Conservation (phyloP, 1,140 invertebrate genomes). For the Propsilocerus akamusi region DNA sequence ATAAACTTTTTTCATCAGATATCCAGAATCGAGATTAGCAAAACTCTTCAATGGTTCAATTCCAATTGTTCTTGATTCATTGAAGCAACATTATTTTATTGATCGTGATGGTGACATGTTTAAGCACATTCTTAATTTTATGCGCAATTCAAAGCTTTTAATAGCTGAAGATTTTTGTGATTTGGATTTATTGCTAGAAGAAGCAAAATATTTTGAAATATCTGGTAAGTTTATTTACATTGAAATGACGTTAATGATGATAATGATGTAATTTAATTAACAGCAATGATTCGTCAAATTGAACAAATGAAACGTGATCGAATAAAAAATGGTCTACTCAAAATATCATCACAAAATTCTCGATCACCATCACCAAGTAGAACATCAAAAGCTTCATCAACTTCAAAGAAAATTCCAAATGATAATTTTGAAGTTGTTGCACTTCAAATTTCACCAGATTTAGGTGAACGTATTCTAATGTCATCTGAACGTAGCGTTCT, state of each 20-base stretch:
- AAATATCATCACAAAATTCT: constrained; percentile 15
- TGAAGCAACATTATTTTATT: constrained; percentile 98
- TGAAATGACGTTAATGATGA: background rate
- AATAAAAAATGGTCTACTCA: constrained; percentile 33
- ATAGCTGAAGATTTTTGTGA: constrained; percentile 77
- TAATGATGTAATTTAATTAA: constrained; percentile 13
- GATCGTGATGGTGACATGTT: constrained; percentile 92
- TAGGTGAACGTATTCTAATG: constrained; percentile 72
- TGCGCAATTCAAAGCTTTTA: constrained; percentile 72
- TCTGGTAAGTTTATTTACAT: constrained; percentile 41
- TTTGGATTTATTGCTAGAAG: constrained; percentile 76
- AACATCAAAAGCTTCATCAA: constrained; percentile 17
- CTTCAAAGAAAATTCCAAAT: constrained; percentile 8
- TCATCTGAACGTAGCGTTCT: constrained; percentile 59
- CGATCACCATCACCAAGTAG: constrained; percentile 14
- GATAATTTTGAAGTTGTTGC: constrained; percentile 56
- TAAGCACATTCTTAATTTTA: constrained; percentile 87
- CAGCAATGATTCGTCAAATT: constrained; percentile 56
- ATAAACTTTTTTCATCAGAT: constrained; percentile 41
- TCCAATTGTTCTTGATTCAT: constrained; percentile 85
- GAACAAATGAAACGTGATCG: constrained; percentile 57
- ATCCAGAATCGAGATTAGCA: constrained; percentile 77
- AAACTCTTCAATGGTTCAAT: constrained; percentile 93
- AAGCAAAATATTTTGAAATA: constrained; percentile 85
- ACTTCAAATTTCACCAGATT: constrained; percentile 71